Evolutionary conservation across 92 coral and sea anemone species (phyloP), one percentile per base, ranked within the genome.

Genomic region (Desmophyllum pertusum): DNA sequence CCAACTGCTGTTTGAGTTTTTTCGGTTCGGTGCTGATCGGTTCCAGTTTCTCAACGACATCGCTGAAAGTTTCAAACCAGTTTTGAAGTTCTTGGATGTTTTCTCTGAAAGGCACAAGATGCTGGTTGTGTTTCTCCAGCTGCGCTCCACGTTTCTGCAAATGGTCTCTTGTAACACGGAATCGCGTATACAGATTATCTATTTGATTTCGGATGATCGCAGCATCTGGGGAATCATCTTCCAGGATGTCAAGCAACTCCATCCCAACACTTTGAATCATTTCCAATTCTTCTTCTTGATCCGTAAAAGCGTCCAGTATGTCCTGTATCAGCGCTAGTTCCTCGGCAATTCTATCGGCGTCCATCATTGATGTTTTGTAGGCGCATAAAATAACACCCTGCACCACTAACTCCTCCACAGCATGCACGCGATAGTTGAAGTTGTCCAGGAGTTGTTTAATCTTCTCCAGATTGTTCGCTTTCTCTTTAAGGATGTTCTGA

Each of bases 1-100:
- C 71, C 33, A 96, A 86, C 87, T 96, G 99, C 67, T 91, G 89
- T 83, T 90, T 93, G 79, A 96, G 92, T 71, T 87, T 90, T 39
- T 85, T 93, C 23, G 98, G 98, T 45, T 94, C 98, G 19, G 99
- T 96, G 84, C 99, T 94, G 68, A 96, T 84, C 8, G 99, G 98
- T 66, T 94, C 95, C 63, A 90, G 87, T 21, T 84, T 85, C 50
- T 92, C 95, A n/a, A 91, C 63, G 35, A 40, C 77, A n/a, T 80
- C 83, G 14, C 33, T 85, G 76, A 93, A 90, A n/a, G 93, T 88
- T 29, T 83, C 83, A 81, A 96, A 89, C 98, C 98, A 96, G 72
- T 78, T 84, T 55, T 94, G 88, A 21, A 96, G 95, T 14, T 88
- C 91, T 61, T 89, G 76, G 70, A 90, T 90, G 80, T 94, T 89